These are phyloP conservation scores for Betta splendens DNA, from an alignment of 2,797 vertebrate species.

Conservation along the genomic window DNA sequence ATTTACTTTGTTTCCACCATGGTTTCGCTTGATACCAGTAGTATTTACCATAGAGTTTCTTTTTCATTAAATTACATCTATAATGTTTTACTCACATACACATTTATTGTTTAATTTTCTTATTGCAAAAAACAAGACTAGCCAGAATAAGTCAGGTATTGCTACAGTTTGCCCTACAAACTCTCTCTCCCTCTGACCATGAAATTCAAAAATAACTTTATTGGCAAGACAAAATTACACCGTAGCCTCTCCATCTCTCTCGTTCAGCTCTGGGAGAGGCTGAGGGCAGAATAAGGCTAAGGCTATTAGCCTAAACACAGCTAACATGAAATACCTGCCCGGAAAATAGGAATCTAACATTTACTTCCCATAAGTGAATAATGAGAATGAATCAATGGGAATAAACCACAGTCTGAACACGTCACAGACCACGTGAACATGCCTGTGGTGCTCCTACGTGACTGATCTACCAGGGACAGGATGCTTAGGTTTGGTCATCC, in stretches of 20 bases:
- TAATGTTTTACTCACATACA: constrained; percentile 85
- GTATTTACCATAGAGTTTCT: constrained; percentile 81
- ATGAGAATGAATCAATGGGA: constrained; percentile 64
- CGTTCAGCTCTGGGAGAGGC: constrained; percentile 71
- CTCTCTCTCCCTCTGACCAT: constrained; percentile 78
- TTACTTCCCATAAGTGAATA: constrained; percentile 69
- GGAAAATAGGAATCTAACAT: constrained; percentile 77
- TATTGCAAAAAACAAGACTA: constrained; percentile 89
- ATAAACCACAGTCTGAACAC: constrained; percentile 64
- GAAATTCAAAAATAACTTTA: constrained; percentile 84
- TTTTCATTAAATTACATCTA: constrained; percentile 86
- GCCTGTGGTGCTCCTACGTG: constrained; percentile 56
- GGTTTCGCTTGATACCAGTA: constrained; percentile 80
- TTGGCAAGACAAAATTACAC: constrained; percentile 84
- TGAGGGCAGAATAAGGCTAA: constrained; percentile 83
- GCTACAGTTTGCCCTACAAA: constrained; percentile 84
- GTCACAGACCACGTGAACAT: constrained; percentile 63
- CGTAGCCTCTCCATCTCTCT: constrained; percentile 74
- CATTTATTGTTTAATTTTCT: constrained; percentile 84
- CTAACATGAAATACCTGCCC: constrained; percentile 82
- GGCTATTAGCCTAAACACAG: constrained; percentile 83
- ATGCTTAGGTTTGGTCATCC: constrained; percentile 35
- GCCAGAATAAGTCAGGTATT: constrained; percentile 87
- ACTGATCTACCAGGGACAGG: constrained; percentile 53
- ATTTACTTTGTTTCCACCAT: constrained; percentile 81